These are phyloP conservation scores for Aurelia aurita complex sp. Pacific DNA, from an alignment of 30 jellyfish, hydroid and myxozoan species.

Conservation along the genomic window DNA sequence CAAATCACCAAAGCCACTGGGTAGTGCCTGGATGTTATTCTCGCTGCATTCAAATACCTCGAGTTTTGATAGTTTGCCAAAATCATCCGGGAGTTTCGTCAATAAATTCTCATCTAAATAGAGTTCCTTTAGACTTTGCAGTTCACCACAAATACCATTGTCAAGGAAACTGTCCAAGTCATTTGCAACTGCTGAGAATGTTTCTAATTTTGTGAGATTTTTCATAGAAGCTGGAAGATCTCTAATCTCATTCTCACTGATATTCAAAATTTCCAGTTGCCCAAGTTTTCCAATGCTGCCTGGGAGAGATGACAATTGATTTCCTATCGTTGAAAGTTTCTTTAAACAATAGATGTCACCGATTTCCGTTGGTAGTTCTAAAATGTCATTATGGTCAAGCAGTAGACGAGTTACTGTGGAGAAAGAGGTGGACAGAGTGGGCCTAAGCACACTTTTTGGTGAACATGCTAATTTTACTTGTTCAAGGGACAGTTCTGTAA, in stretches of 20 bases:
- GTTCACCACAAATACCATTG: constrained; percentile 10
- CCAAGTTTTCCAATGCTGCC: constrained; percentile 36
- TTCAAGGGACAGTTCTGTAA: constrained; percentile 37
- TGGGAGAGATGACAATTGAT: constrained; percentile 57
- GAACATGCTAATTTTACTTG: constrained; percentile 3
- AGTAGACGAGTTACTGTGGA: constrained; percentile 31
- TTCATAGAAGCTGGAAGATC: constrained; percentile 46
- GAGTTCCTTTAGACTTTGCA: constrained; percentile 43
- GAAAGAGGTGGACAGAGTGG: background rate
- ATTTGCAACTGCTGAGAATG: constrained; percentile 78
- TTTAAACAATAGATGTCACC: constrained; percentile 20
- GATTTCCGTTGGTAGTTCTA: constrained; percentile 57
- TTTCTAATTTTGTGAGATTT: constrained; percentile 24
- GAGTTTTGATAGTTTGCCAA: constrained; percentile 30
- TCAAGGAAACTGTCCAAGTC: constrained; percentile 22
- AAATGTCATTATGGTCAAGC: constrained; percentile 80
- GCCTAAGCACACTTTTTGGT: constrained; percentile 23
- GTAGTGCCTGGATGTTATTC: constrained; percentile 55
- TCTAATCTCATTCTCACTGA: constrained; percentile 65
- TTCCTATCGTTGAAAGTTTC: constrained; percentile 70
- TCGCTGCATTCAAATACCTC: constrained; percentile 71
- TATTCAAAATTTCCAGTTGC: constrained; percentile 41
- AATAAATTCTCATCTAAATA: constrained; percentile 78
- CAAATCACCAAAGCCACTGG: constrained; percentile 60
- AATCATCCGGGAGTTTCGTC: constrained; percentile 30